These are phyloP conservation scores for Poecilia velifera DNA, from an alignment of 2,797 vertebrate genomes.

Conservation along the genomic window DNA sequence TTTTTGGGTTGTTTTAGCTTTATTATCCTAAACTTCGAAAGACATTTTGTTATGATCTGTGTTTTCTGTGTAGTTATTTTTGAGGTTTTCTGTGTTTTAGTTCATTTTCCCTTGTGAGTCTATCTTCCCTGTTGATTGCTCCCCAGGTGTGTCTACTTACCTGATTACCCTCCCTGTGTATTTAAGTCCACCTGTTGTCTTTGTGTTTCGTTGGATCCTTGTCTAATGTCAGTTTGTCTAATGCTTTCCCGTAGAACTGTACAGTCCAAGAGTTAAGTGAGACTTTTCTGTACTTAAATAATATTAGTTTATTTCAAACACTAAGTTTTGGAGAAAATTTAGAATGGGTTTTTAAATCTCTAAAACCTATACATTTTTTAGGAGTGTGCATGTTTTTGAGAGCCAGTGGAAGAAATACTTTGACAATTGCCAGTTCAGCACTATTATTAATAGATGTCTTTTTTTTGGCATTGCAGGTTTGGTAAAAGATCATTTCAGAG, in stretches of 20 bases:
- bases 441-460: not conserved
- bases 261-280: not conserved
- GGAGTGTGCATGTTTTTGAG: not conserved
- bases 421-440: not conserved
- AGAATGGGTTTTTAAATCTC: not conserved
- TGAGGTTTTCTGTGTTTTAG: no score
- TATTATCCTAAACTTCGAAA: not conserved
- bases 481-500: accelerated
- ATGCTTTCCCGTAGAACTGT: no score
- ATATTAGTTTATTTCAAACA: not conserved
- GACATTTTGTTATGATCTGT: not conserved
- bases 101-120: no score
- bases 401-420: not conserved
- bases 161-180: no score
- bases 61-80: no score
- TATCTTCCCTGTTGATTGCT: no score
- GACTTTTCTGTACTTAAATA: not conserved
- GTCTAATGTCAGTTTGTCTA: no score
- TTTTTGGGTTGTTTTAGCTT: not conserved
- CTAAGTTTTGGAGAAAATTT: not conserved
- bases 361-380: not conserved
- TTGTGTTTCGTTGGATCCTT: no score
- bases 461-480: conserved; percentile 3
- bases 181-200: no score
- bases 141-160: no score